A percentile compares a stretch with the other conserved stretches of the same genome.
These are phyloP conservation scores for Engystomops pustulosus DNA, from an alignment of 2,113 vertebrate species.

Conservation along the genomic window DNA sequence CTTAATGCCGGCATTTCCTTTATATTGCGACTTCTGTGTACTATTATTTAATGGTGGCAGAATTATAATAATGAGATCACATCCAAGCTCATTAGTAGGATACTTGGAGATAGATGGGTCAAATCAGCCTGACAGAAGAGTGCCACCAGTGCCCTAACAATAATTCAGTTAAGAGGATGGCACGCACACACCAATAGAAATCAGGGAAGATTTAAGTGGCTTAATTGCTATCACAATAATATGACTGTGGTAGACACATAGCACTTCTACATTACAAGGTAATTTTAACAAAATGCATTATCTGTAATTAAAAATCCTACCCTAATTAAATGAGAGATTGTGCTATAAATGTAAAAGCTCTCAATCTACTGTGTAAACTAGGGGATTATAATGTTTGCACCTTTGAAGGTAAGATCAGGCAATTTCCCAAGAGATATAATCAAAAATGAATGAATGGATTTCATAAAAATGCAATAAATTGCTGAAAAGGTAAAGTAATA, in stretches of 20 bases:
- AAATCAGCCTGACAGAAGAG: constrained; percentile 50
- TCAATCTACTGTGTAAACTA: too few species aligned
- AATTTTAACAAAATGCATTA: constrained; percentile 18
- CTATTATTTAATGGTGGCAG: constrained; percentile 53
- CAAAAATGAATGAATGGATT: too few species aligned
- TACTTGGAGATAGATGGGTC: constrained; percentile 48
- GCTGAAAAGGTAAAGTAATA: too few species aligned
- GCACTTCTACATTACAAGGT: not conserved
- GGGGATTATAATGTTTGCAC: not conserved
- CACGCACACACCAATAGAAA: constrained; percentile 17
- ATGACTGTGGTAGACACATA: constrained; percentile 13
- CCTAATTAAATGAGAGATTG: not conserved
- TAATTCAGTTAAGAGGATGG: constrained; percentile 50
- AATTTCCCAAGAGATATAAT: too few species aligned
- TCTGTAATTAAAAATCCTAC: not conserved
- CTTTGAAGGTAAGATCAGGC: not conserved
- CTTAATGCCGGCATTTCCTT: constrained; percentile 30
- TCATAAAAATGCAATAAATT: too few species aligned
- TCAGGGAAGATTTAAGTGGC: constrained; percentile 17
- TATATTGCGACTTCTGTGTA: constrained; percentile 52
- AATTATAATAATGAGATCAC: constrained; percentile 58
- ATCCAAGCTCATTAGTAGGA: constrained; percentile 53
- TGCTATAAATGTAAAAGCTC: not conserved
- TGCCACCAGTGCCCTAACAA: constrained; percentile 48
- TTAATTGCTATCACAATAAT: constrained; percentile 46